phyloP scores from a whole-genome alignment of 2,888 invertebrate species.

The Phrixothrix hirtus region DNA sequence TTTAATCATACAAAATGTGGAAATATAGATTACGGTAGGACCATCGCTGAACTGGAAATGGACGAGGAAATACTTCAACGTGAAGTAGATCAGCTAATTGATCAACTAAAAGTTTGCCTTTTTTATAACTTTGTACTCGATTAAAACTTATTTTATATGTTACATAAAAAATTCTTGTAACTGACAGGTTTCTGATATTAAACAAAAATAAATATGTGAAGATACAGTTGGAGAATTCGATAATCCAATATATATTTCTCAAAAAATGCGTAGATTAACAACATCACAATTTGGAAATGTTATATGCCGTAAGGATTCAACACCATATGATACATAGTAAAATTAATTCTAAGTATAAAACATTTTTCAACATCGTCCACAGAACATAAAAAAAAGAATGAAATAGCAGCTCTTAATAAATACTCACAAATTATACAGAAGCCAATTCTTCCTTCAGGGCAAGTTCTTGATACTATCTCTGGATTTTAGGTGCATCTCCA shows the following conservation, averaged over 20 bases:
- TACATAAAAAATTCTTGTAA: not conserved
- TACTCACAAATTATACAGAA: not conserved
- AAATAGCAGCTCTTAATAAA: not conserved
- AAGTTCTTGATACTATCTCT: not conserved
- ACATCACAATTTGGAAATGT: conserved; percentile 20
- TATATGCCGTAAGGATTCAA: conserved; percentile 4
- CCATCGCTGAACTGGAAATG: not conserved
- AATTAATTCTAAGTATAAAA: not conserved
- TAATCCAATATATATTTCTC: conserved; percentile 8
- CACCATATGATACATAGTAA: conserved; percentile 15
- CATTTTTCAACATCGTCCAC: not conserved
- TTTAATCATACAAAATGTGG: not conserved
- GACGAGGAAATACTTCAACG: not conserved
- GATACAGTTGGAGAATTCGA: conserved; percentile 21
- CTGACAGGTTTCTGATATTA: not conserved
- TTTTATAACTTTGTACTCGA: too few species aligned
- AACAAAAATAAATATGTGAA: conserved; percentile 4
- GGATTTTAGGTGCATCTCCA: not conserved
- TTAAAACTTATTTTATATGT: not conserved
- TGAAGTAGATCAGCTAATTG: not conserved
- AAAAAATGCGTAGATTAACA: conserved; percentile 12
- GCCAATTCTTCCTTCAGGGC: not conserved
- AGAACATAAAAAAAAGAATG: not conserved
- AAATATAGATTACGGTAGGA: not conserved
- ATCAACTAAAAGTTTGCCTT: not conserved